Evolutionary conservation across 2,888 invertebrate genomes (phyloP).

Genomic region (Erebia palarica): DNA sequence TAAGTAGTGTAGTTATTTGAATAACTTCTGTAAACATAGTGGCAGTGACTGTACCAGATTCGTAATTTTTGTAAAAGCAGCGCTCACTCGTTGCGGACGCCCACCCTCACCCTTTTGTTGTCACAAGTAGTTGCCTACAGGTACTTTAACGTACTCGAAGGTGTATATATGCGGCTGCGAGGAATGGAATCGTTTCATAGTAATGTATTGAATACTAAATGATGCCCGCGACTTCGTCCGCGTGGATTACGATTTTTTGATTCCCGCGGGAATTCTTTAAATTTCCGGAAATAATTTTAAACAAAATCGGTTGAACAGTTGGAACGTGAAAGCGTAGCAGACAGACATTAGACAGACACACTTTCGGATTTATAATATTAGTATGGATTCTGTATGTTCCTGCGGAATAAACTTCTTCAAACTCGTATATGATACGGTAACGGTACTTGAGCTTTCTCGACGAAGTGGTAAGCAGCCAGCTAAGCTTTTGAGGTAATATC

Average conservation of each 20-base stretch:
- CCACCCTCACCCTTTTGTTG: slow-evolving; percentile 22
- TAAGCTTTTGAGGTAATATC: slow-evolving; percentile 38
- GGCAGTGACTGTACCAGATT: slow-evolving; percentile 42
- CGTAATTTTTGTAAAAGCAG: slow-evolving; percentile 64
- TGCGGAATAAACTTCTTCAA: slow-evolving; percentile 18
- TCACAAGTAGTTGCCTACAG: slow-evolving; percentile 20
- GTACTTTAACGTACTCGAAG: slow-evolving; percentile 6
- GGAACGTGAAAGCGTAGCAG: too few relatives aligned
- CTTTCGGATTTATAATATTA: too few relatives aligned
- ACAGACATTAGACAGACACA: too few relatives aligned
- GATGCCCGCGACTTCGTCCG: too few relatives aligned
- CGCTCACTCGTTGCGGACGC: slow-evolving; percentile 57
- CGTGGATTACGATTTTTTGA: too few relatives aligned
- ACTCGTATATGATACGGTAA: slow-evolving; percentile 4
- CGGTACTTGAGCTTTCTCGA: slow-evolving; percentile 37
- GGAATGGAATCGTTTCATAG: neutral
- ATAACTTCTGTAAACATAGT: neutral
- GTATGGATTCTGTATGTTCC: neutral
- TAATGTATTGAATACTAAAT: neutral
- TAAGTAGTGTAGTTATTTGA: too few relatives aligned
- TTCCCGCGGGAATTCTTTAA: too few relatives aligned
- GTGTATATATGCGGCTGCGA: neutral
- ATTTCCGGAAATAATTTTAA: too few relatives aligned
- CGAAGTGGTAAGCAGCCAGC: slow-evolving; percentile 34
- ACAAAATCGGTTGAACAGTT: too few relatives aligned